Evolutionary conservation across 2,888 invertebrate species (phyloP).

Genomic region (Luperina testacea): DNA sequence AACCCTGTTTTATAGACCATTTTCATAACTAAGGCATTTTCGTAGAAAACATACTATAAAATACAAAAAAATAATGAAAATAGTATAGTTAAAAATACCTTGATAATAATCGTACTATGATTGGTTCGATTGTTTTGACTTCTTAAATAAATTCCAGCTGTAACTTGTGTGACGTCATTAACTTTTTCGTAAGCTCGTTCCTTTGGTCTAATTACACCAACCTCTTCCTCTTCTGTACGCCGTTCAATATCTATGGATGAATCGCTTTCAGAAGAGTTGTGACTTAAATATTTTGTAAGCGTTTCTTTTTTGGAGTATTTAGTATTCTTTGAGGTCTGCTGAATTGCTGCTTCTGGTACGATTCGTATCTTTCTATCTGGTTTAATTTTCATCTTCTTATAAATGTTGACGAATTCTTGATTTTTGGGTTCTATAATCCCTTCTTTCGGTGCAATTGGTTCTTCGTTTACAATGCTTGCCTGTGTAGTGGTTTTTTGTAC

Average conservation of each 20-base stretch:
- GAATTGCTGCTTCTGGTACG: slow-evolving; percentile 23
- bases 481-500: not conserved
- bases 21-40: not conserved
- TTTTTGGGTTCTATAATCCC: slow-evolving; percentile 15
- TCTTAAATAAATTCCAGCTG: slow-evolving; percentile 17
- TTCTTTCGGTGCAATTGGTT: not conserved
- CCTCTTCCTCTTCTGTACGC: slow-evolving; percentile 46
- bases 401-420: slow-evolving; percentile 56
- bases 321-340: slow-evolving; percentile 25
- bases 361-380: slow-evolving; percentile 21
- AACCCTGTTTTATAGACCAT: not conserved
- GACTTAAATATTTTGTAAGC: not conserved
- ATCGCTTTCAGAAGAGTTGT: not conserved
- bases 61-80: not conserved
- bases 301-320: slow-evolving; percentile 45
- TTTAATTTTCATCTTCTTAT: slow-evolving; percentile 38
- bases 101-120: not conserved
- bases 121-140: not conserved
- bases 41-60: not conserved
- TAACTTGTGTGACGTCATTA: not conserved
- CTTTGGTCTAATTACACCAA: slow-evolving; percentile 66
- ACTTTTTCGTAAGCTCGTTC: slow-evolving; percentile 54
- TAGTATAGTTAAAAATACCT: not conserved
- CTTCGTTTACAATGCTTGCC: not conserved
- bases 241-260: not conserved